A percentile compares a stretch with the other conserved stretches of the same genome.
These are phyloP conservation scores for Anaspis maculata DNA, from an alignment of 2,888 invertebrate species.

Conservation along the genomic window DNA sequence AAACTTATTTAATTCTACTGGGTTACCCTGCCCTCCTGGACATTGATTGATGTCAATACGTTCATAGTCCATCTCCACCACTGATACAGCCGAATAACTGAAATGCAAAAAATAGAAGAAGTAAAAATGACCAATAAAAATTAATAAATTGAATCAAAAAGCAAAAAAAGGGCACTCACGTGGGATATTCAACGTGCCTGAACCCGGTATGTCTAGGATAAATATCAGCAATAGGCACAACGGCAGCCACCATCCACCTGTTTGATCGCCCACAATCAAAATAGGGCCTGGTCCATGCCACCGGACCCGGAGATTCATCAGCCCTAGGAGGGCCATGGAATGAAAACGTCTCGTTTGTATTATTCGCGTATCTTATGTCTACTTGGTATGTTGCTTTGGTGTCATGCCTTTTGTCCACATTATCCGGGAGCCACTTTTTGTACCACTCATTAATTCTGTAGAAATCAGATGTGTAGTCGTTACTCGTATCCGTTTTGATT, in stretches of 20 bases:
- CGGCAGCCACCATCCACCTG: conserved; percentile 91
- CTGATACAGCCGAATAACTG: conserved; percentile 85
- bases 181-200: conserved; percentile 88
- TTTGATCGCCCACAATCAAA: conserved; percentile 94
- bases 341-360: conserved; percentile 93
- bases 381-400: conserved; percentile 86
- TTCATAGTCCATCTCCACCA: conserved; percentile 93
- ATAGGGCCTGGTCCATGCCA: conserved; percentile 90
- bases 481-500: conserved; percentile 62
- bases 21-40: conserved; percentile 79
- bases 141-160: too few relatives aligned
- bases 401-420: conserved; percentile 72
- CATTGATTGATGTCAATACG: conserved; percentile 97
- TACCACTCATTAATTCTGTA: conserved; percentile 95
- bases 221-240: conserved; percentile 91
- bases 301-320: conserved; percentile 86
- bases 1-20: conserved; percentile 77
- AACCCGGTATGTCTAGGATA: conserved; percentile 90
- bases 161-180: too few relatives aligned
- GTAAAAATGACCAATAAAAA: too few relatives aligned
- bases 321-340: conserved; percentile 90
- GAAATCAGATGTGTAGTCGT: conserved; percentile 84
- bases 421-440: conserved; percentile 83
- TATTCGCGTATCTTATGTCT: conserved; percentile 86
- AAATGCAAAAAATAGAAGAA: conserved; percentile 16